These are phyloP conservation scores for Cephus rjabovi DNA, from an alignment of 2,888 invertebrate genomes.

Conservation along the genomic window DNA sequence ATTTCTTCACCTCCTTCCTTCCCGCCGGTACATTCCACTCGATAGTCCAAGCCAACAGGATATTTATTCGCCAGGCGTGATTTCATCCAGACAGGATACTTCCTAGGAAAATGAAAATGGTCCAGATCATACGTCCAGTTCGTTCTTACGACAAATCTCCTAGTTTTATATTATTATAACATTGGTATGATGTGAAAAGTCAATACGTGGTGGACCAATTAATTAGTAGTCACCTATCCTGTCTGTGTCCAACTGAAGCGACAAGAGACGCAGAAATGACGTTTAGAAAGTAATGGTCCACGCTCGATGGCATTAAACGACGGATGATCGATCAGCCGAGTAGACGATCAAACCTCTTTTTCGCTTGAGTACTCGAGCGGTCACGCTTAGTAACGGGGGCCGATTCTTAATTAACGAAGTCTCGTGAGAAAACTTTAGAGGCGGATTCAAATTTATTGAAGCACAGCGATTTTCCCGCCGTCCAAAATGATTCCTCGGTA, in stretches of 20 bases:
- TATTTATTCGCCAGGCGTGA: slow-evolving; percentile 53
- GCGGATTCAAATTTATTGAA: not conserved
- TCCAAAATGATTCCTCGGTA: not conserved
- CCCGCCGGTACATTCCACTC: slow-evolving; percentile 27
- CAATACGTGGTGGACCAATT: not conserved
- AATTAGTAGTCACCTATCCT: not conserved
- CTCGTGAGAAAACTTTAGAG: not conserved
- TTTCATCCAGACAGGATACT: slow-evolving; percentile 24
- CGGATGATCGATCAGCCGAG: not conserved
- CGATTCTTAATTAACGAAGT: not conserved
- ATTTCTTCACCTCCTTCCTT: slow-evolving; percentile 22
- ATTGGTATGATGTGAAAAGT: not conserved
- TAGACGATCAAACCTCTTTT: slow-evolving; percentile 8
- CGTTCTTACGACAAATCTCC: not conserved
- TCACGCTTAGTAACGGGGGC: not conserved
- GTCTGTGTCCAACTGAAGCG: not conserved
- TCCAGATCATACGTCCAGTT: not conserved
- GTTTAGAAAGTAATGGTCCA: not conserved
- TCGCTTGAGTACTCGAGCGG: slow-evolving; percentile 14
- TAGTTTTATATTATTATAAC: not conserved
- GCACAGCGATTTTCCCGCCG: not conserved
- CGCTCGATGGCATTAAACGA: not conserved
- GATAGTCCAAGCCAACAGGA: slow-evolving; percentile 25
- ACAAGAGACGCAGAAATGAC: not conserved
- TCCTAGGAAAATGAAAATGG: not conserved